These are phyloP conservation scores for Spicauda simplicius DNA, from an alignment of 2,888 invertebrate genomes.

Conservation along the genomic window DNA sequence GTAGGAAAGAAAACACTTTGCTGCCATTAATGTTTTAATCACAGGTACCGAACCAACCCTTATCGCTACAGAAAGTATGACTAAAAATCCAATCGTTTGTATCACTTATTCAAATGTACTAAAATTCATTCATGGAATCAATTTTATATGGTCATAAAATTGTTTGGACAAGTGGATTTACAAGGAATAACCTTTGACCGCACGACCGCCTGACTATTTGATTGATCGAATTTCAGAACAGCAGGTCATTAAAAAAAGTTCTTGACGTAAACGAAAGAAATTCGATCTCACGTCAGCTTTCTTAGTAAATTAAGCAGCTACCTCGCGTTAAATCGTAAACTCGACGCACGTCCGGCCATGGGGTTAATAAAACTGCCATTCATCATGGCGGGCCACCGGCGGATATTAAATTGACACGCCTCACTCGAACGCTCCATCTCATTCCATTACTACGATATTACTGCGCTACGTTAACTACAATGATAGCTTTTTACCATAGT, in stretches of 20 bases:
- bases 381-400: slow-evolving; percentile 69
- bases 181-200: background rate
- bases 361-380: slow-evolving; percentile 72
- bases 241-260: background rate
- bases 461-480: slow-evolving; percentile 52
- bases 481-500: slow-evolving; percentile 38
- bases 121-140: background rate
- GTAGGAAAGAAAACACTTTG: slow-evolving; percentile 4
- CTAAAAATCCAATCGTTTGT: no score
- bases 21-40: slow-evolving; percentile 20
- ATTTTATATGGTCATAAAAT: no score
- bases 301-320: slow-evolving; percentile 51
- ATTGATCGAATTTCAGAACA: background rate
- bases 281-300: slow-evolving; percentile 46
- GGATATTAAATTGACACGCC: slow-evolving; percentile 82
- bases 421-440: slow-evolving; percentile 65
- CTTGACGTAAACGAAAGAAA: slow-evolving; percentile 46
- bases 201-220: background rate
- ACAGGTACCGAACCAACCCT: background rate
- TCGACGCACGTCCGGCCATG: slow-evolving; percentile 54
- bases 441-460: slow-evolving; percentile 63
- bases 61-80: background rate
- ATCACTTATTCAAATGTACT: background rate
- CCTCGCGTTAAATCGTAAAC: slow-evolving; percentile 57
- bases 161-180: no score